Evolutionary conservation across 2,888 invertebrate species (phyloP).

Genomic region (Dryococelus australis): DNA sequence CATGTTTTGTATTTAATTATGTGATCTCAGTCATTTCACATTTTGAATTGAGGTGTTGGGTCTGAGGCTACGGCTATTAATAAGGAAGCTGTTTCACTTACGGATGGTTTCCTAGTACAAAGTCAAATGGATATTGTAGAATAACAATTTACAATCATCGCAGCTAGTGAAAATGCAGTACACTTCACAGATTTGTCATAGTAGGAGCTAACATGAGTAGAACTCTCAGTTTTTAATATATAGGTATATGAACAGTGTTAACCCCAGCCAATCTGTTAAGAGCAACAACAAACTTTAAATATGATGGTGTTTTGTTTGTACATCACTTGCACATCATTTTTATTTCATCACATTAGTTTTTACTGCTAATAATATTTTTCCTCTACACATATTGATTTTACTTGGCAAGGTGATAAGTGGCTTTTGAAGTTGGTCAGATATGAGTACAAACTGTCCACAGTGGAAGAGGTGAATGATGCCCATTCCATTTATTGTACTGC

Average conservation of each 20-base stretch:
- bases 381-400: not conserved
- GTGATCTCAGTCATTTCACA: not conserved
- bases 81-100: not conserved
- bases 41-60: not conserved
- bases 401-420: not conserved
- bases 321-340: conserved; percentile 11
- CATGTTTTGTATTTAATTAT: not conserved
- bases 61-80: not conserved
- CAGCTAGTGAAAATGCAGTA: not conserved
- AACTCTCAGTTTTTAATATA: not conserved
- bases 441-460: not conserved
- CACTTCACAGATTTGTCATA: not conserved
- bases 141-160: not conserved
- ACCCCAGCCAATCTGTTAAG: not conserved
- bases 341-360: not conserved
- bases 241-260: not conserved
- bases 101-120: not conserved
- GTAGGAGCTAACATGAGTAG: not conserved
- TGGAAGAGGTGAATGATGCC: not conserved
- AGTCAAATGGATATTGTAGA: not conserved
- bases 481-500: not conserved
- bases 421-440: not conserved
- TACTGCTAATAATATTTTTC: not conserved
- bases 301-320: not conserved
- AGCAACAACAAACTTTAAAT: not conserved